A percentile compares a stretch with the other conserved stretches of the same genome.
Conservation (phyloP, 1,140 invertebrate genomes). For the Apis laboriosa region DNA sequence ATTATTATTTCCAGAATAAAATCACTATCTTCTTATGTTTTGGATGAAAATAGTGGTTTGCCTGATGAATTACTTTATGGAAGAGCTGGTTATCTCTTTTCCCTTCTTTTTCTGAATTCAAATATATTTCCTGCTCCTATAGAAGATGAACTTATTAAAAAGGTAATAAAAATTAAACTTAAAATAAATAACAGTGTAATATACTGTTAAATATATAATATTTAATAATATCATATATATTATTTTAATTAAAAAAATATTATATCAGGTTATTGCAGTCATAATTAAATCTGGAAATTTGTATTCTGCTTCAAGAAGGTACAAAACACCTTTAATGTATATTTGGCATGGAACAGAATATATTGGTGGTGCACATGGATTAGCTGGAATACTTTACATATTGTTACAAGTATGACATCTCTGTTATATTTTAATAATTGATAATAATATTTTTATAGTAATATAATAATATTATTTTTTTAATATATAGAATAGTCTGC, state of each 20-base stretch:
- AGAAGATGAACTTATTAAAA: slow-evolving; percentile 79
- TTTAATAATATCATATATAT: too few species aligned
- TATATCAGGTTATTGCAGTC: slow-evolving; percentile 82
- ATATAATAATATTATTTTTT: too few species aligned
- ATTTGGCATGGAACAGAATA: slow-evolving; percentile 94
- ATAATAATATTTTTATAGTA: too few species aligned
- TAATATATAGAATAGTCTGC: too few species aligned
- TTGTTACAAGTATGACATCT: slow-evolving; percentile 85
- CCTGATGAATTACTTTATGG: slow-evolving; percentile 94
- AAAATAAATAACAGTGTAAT: not conserved
- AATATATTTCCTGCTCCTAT: slow-evolving; percentile 81
- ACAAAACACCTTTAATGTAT: slow-evolving; percentile 87
- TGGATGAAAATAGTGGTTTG: slow-evolving; percentile 79
- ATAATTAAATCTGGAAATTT: slow-evolving; percentile 86
- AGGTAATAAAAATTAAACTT: slow-evolving; percentile 67
- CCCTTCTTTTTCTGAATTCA: slow-evolving; percentile 87
- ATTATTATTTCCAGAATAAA: slow-evolving; percentile 78
- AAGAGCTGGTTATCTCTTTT: slow-evolving; percentile 91
- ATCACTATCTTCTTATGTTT: slow-evolving; percentile 79
- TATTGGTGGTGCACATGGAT: slow-evolving; percentile 93
- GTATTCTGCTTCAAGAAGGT: slow-evolving; percentile 79
- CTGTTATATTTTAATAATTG: too few species aligned
- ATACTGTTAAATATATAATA: too few species aligned
- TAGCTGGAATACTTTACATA: slow-evolving; percentile 91
- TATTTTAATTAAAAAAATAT: slow-evolving; percentile 14